Evolutionary conservation across 2,113 vertebrate genomes (phyloP), one percentile per base, ranked within the genome.

Genomic region (Menidia beryllina): DNA sequence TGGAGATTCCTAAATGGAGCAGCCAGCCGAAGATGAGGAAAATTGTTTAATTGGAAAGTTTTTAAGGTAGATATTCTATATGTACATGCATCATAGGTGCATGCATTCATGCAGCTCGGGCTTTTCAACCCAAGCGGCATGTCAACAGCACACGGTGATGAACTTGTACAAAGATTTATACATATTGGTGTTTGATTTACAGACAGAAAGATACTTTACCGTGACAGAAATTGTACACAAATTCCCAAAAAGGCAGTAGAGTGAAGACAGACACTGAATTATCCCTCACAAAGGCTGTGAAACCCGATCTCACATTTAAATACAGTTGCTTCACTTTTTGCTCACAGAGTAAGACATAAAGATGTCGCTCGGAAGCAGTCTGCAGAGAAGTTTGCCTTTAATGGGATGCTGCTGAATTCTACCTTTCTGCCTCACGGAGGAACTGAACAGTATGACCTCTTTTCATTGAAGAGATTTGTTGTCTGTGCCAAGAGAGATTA

Each of bases 371-470:
- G 72, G 55, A 63, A 48, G 53, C 57, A 25, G 39, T 73, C 23
- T 61, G 63, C 30, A 57, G 64, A 68, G 64, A 67, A 77, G 78
- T 84, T 81, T 85, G 61, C 70, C 60, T 86, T 85, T 84, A 81
- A 84, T 72, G 59, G 69, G 86, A 88, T 75, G 71, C 77, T 83
- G 82, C 81, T 20, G 88, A 87, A 82, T 90, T 90, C 74, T 66
- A 77, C 74, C 69, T 83, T 64, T 71, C 52, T 91, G 89, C 83
- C 72, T 79, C 51, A 50, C 41, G 47, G 57, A 25, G 73, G 53
- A 30, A 26, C 54, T 58, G 58, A 82, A 79, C 63, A 57, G 52
- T 30, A 1, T 43, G 79, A 69, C 71, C 74, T 74, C 54, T 58
- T 88, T 89, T 83, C 82, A 84, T 83, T 79, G 65, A 83, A 77